These are phyloP conservation scores for Agonopterix alstromeriana DNA, from an alignment of 2,888 invertebrate genomes.

Conservation along the genomic window DNA sequence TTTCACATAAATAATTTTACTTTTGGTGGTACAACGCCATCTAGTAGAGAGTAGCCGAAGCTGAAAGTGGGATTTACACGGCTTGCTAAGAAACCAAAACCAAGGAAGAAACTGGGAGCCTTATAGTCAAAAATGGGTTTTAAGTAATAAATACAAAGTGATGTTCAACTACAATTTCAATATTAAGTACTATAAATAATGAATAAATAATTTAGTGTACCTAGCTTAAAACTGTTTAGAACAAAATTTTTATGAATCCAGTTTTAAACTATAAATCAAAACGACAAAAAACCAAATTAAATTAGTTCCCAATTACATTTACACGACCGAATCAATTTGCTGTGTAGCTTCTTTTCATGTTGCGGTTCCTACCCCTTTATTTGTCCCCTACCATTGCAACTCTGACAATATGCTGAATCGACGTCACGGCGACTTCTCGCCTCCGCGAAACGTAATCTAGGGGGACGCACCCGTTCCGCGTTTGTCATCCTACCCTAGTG, in stretches of 20 bases:
- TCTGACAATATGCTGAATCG: constrained; percentile 68
- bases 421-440: constrained; percentile 61
- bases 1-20: not conserved
- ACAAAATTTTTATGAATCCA: no score
- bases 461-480: constrained; percentile 55
- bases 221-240: no score
- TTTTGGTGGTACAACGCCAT: constrained; percentile 25
- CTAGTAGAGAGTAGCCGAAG: constrained; percentile 21
- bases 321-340: constrained; percentile 65
- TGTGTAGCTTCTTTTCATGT: constrained; percentile 43
- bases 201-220: no score
- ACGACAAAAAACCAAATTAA: no score
- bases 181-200: no score
- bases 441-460: constrained; percentile 53
- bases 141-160: no score
- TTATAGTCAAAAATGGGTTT: no score
- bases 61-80: not conserved
- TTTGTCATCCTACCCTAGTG: constrained; percentile 63
- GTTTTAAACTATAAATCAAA: no score
- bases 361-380: constrained; percentile 48
- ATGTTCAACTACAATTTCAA: no score
- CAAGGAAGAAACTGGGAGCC: no score
- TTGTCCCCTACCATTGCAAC: constrained; percentile 32
- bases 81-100: no score
- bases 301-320: constrained; percentile 23